These are phyloP conservation scores for Pollenia amentaria DNA, from an alignment of 2,888 invertebrate species.

Conservation along the genomic window DNA sequence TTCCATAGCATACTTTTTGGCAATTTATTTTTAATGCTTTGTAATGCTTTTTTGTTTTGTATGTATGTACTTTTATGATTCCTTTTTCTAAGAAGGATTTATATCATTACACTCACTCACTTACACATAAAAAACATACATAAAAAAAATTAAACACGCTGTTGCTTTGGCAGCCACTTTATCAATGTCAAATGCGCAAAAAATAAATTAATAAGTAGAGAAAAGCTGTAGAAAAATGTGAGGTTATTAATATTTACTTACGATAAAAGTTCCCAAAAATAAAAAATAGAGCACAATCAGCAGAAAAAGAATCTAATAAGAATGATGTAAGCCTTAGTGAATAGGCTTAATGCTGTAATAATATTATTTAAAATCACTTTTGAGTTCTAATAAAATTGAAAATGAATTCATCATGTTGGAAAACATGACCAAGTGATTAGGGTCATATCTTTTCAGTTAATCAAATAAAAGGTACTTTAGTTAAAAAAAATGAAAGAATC, in stretches of 20 bases:
- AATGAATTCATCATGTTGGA: not conserved
- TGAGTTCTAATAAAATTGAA: not conserved
- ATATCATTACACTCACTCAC: conserved; percentile 4
- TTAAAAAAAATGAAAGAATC: no score
- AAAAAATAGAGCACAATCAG: not conserved
- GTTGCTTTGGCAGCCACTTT: conserved; percentile 70
- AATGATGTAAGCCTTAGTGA: conserved; percentile 55
- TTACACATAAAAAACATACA: not conserved
- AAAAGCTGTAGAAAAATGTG: conserved; percentile 3
- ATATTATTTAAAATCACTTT: not conserved
- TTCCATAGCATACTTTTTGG: conserved; percentile 62
- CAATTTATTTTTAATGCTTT: conserved; percentile 70
- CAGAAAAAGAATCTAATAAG: not conserved
- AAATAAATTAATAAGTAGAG: not conserved
- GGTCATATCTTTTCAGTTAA: no score
- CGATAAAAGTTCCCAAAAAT: conserved; percentile 47
- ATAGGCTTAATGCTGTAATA: conserved; percentile 39
- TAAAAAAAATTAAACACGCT: conserved; percentile 12
- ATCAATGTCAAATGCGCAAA: conserved; percentile 62
- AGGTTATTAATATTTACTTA: conserved; percentile 69
- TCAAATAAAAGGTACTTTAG: no score
- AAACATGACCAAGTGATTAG: no score
- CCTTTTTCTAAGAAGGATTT: conserved; percentile 34
- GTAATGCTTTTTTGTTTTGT: conserved; percentile 51
- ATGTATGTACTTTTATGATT: conserved; percentile 26